Conservation (phyloP, 2,888 invertebrate species). For the Phalera bucephala region DNA sequence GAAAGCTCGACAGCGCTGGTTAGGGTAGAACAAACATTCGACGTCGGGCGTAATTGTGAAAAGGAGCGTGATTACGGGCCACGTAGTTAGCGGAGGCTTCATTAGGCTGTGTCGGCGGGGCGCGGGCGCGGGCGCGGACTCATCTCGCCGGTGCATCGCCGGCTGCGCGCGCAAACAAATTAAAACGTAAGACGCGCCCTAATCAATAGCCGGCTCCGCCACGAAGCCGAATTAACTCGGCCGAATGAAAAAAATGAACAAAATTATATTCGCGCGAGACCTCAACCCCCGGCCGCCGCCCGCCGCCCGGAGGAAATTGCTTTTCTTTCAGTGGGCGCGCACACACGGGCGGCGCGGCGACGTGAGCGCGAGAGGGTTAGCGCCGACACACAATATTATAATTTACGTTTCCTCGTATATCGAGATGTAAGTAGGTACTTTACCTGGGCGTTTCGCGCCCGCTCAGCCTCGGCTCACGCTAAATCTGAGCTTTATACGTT, state of each 20-base stretch:
- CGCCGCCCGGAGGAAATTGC: slow-evolving; percentile 79
- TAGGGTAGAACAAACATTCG: slow-evolving; percentile 50
- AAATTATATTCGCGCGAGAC: slow-evolving; percentile 83
- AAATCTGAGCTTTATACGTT: slow-evolving; percentile 83
- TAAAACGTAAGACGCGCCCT: slow-evolving; percentile 83
- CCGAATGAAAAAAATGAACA: slow-evolving; percentile 83
- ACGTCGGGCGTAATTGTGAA: slow-evolving; percentile 55
- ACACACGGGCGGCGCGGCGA: slow-evolving; percentile 61
- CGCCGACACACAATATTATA: slow-evolving; percentile 81
- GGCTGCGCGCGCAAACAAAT: slow-evolving; percentile 83
- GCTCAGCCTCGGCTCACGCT: slow-evolving; percentile 77
- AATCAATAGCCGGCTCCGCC: slow-evolving; percentile 82
- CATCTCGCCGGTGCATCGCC: slow-evolving; percentile 76
- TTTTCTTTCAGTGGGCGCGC: slow-evolving; percentile 82
- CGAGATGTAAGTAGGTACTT: slow-evolving; percentile 81
- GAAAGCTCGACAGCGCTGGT: slow-evolving; percentile 31
- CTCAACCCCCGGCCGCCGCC: slow-evolving; percentile 59
- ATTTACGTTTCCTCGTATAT: slow-evolving; percentile 82
- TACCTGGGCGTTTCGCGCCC: slow-evolving; percentile 80
- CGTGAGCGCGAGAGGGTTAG: slow-evolving; percentile 76
- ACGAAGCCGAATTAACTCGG: slow-evolving; percentile 82
- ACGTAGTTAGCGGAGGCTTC: slow-evolving; percentile 72
- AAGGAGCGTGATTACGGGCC: slow-evolving; percentile 65
- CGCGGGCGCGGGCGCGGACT: slow-evolving; percentile 41
- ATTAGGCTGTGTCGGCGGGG: slow-evolving; percentile 54